A percentile compares a stretch with the other conserved stretches of the same genome.
These are phyloP conservation scores for Drymodes brunneopygia DNA, from an alignment of 2,113 vertebrate genomes.

Conservation along the genomic window DNA sequence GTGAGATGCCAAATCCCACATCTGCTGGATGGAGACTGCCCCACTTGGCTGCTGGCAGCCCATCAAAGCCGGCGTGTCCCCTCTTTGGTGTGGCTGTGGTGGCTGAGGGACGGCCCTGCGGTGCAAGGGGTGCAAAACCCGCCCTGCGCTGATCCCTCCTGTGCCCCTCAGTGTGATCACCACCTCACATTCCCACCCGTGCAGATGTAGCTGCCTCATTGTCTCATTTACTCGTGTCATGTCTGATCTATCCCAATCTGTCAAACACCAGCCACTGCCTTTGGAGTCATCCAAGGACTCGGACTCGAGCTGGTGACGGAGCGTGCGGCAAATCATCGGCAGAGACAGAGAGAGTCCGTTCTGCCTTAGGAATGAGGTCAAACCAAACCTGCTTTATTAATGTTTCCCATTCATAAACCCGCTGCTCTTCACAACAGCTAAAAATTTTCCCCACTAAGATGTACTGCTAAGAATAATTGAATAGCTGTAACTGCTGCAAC, in stretches of 20 bases:
- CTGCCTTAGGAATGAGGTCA: neutral
- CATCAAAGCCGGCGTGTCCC: neutral
- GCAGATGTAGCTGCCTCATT: neutral
- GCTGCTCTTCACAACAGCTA: too few species aligned
- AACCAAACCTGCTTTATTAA: neutral
- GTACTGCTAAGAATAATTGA: neutral
- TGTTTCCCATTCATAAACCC: neutral
- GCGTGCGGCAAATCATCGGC: neutral
- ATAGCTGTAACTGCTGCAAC: neutral
- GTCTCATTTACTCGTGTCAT: neutral
- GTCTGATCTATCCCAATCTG: accelerated
- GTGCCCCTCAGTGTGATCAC: neutral
- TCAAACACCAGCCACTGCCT: accelerated
- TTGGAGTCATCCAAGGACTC: neutral
- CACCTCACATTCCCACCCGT: accelerated
- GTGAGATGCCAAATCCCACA: accelerated
- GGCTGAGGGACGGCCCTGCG: neutral
- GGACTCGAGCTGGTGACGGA: neutral
- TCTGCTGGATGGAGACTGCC: neutral
- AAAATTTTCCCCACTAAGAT: too few species aligned
- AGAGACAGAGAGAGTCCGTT: accelerated
- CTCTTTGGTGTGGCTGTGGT: accelerated
- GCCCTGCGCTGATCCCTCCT: accelerated
- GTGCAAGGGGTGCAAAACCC: accelerated
- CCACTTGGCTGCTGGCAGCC: neutral